These are phyloP conservation scores for Poliocrania exsul DNA, from an alignment of 2,797 vertebrate species.

Conservation along the genomic window DNA sequence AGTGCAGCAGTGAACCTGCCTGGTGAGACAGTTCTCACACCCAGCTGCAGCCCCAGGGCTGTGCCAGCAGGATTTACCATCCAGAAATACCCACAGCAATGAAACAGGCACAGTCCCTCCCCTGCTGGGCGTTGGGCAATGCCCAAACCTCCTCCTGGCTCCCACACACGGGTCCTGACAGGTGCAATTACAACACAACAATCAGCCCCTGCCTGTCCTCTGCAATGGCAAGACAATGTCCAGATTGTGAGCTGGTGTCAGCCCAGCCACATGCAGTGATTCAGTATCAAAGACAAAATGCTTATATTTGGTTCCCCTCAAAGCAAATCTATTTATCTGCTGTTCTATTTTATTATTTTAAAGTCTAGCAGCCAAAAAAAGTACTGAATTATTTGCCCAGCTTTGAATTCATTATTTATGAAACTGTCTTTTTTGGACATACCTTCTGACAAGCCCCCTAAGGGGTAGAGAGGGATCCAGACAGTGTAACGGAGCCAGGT, in stretches of 20 bases:
- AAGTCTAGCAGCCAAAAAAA: background rate
- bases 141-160: background rate
- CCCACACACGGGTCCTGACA: background rate
- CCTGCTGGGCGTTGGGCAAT: background rate
- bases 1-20: background rate
- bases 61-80: background rate
- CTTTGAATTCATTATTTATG: background rate
- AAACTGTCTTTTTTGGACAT: slow-evolving; percentile 1
- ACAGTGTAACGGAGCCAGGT: slow-evolving; percentile 94
- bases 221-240: background rate
- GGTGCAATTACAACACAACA: background rate
- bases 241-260: background rate
- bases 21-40: background rate
- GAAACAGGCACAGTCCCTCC: background rate
- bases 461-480: slow-evolving; percentile 94
- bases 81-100: background rate
- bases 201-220: background rate
- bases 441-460: slow-evolving; percentile 94
- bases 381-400: background rate
- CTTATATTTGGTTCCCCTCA: background rate
- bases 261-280: background rate
- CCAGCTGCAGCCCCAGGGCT: background rate
- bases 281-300: background rate
- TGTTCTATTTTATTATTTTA: background rate
- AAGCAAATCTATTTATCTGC: background rate